Conservation (phyloP, 2,113 vertebrate species). For the Herpailurus yagouaroundi region DNA sequence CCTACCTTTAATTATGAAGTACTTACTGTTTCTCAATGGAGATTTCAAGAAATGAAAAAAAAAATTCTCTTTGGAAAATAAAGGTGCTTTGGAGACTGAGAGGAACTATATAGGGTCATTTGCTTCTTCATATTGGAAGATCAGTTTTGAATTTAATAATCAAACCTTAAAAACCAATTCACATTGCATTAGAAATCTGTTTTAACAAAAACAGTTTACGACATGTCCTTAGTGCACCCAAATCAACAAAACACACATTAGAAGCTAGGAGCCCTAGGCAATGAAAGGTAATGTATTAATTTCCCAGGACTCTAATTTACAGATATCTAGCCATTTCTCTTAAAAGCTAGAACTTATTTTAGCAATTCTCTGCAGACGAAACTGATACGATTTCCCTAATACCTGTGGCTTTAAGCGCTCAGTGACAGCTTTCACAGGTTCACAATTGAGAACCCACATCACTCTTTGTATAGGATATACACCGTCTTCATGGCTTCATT, state of each 20-base stretch:
- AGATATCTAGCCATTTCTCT: neutral
- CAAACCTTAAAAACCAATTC: neutral
- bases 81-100: neutral
- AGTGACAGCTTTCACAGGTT: neutral
- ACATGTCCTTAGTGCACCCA: neutral
- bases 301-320: neutral
- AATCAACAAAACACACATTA: neutral
- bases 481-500: neutral
- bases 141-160: neutral
- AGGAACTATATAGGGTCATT: neutral
- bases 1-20: neutral
- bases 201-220: neutral
- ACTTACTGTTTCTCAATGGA: neutral
- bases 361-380: neutral
- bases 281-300: neutral
- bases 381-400: neutral
- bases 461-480: neutral
- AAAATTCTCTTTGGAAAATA: neutral
- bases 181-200: neutral
- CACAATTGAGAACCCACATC: neutral
- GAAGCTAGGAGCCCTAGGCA: neutral
- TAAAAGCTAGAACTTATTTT: neutral
- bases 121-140: neutral
- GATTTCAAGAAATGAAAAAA: neutral
- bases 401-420: neutral